Base-by-base conservation (phyloP, 2,888 invertebrate genomes). In the Beris morrisii region DNA sequence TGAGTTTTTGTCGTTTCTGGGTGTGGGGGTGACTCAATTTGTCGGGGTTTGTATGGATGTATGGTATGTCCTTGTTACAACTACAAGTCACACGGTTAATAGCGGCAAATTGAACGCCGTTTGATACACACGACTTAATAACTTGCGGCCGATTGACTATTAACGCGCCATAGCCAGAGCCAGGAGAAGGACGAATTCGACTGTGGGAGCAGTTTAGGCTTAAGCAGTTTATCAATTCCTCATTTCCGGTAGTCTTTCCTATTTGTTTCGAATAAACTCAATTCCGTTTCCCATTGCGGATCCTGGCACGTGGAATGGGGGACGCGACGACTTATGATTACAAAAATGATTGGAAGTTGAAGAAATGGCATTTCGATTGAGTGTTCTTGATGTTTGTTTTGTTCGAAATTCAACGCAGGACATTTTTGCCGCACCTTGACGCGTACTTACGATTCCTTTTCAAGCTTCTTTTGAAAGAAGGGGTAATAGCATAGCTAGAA, bases 31-130 rank as follows among this genome's bases (percentile, higher is more conserved):
- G 55, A 55, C 30, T 55, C 31, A 55, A 48, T 13, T 48, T 48
- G n/a, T 2, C 9, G 2, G n/a, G 7, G 48, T 3, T 48, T n/a
- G 3, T 52, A 52, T 52, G 52, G 2, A 22, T 22, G n/a, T 46
- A 58, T 31, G 12, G 7, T 45, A 13, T 65, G 32, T 22, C 53
- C 31, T 5, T 54, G 53, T 38, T 9, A 65, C 52, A 56, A 56
- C 67, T 58, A 31, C 56, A 52, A 44, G 53, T 65, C 67, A 61
- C 53, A 73, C 76, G 78, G 76, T 78, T 77, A 78, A 79, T 78
- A 79, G 80, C 75, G 75, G 76, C 77, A 79, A 79, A 79, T 76
- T 79, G 79, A 78, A 78, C 79, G 79, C 59, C 78, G 79, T 71
- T 75, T 71, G 65, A 72, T 75, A 73, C 79, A 79, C 80, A 78